Conservation (phyloP, 2,113 vertebrate species). For the Pelecanus crispus region DNA sequence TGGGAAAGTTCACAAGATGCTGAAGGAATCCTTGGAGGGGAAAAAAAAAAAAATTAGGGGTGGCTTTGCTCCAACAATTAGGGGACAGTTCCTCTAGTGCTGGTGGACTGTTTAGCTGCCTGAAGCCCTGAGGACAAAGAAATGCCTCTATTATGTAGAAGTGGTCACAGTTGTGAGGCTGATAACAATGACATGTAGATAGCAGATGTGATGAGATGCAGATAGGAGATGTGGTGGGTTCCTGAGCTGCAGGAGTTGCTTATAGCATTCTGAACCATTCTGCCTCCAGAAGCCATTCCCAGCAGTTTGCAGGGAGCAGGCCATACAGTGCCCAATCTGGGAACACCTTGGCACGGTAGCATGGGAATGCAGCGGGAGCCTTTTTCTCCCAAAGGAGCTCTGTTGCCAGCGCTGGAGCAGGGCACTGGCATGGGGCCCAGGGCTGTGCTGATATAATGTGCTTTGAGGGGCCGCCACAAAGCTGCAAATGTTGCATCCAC, state of each 20-base stretch:
- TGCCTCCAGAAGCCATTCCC: not conserved
- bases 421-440: accelerated
- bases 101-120: not conserved
- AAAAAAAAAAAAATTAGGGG: not conserved
- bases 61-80: not conserved
- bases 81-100: not conserved
- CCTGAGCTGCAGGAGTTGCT: not conserved
- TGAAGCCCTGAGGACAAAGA: not conserved
- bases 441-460: not conserved
- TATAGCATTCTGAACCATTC: not conserved
- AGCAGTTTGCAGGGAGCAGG: not conserved
- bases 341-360: not conserved
- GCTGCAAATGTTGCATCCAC: not conserved
- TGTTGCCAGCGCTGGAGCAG: not conserved
- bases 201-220: not conserved
- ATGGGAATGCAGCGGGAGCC: not conserved
- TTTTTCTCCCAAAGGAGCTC: not conserved
- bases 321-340: not conserved
- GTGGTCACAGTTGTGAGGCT: not conserved
- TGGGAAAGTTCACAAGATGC: not conserved
- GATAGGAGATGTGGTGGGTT: not conserved
- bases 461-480: not conserved
- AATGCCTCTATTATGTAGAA: not conserved
- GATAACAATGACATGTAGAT: not conserved
- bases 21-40: not conserved